Evolutionary conservation across 2,797 vertebrate genomes (phyloP), one percentile per base, ranked within the genome.

Genomic region (Arnoldichthys spilopterus): DNA sequence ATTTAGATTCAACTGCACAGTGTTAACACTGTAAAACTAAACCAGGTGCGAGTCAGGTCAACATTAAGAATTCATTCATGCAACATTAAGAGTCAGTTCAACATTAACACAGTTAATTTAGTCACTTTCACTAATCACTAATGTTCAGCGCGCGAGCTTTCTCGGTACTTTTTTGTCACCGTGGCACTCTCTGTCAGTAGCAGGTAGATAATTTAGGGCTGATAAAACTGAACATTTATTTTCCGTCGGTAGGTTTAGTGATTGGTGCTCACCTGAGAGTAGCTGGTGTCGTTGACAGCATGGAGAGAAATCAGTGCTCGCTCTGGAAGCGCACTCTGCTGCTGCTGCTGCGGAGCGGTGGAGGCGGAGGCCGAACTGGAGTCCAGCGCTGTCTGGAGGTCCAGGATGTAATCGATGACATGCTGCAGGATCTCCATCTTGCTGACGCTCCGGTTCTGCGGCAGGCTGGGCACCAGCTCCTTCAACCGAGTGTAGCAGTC

Each of bases 371-470:
- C 82, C 0, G 91, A 90, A 47, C 82, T 83, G 54, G 82, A 77
- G 87, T 96, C 96, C 81, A 96, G 88, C 11, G 96, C 95, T 86
- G 94, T 92, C 91, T 96, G 96, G 88, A 96, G 94, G 91, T 96
- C 95, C 88, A 96, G 81, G 77, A 96, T 96, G 87, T 96, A 96
- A 78, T 96, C 96, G 84, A 96, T 96, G 79, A 96, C 96, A 81
- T 96, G 95, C 92, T 96, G 96, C 86, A 96, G 89, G 89, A 96
- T 96, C 91, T 96, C 96, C 93, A 96, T 95, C 89, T 94, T 95
- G 93, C 93, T 95, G 80, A 96, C 95, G 90, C 94, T 95, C 91
- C 90, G 94, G 89, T 95, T 94, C 86, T 93, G 94, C 0, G 95
- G 95, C 82, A 96, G 95, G 86, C 95, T 96, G 82, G 95, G 95